Base-by-base conservation (phyloP, 2,797 vertebrate genomes). In the Limnodromus scolopaceus region DNA sequence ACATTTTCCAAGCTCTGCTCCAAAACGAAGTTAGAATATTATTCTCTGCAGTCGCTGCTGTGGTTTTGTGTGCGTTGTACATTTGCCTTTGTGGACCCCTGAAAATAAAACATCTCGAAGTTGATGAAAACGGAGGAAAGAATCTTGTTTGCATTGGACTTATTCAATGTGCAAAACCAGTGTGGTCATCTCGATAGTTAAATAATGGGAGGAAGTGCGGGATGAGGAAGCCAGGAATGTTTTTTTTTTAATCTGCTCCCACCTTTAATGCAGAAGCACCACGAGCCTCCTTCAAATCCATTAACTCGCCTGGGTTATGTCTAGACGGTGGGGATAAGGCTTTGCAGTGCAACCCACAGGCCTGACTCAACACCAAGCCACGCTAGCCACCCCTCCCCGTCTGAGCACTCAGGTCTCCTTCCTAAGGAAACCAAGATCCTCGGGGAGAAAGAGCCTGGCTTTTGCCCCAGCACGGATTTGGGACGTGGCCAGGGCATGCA, bases 271-370 rank as follows among this genome's bases (percentile, higher is more conserved):
- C 43, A 88, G 83, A 76, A 92, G 72, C 85, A 84, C 81, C 84
- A 30, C 1, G 5, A 93, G 49, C 23, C 75, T 93, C 90, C 78
- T 60, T 46, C 86, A 85, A 54, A 61, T n/a, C 61, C 76, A 71
- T 84, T 81, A 69, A 32, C 14, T 32, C 45, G 24, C 92, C 84
- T 83, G 28, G 45, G 64, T 76, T 84, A 41, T 85, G 96, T 97
- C 96, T 97, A 95, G 95, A 96, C 95, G 91, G 94, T 25, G 84
- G 93, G 91, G 96, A 96, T 57, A 55, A 91, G 3, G 1, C 60
- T 94, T 55, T 72, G 86, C 80, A 70, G 66, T 1, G 23, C 82
- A 95, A 74, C 80, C 93, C 94, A 55, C 94, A 95, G 80, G 48
- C 32, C 86, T 82, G 88, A 92, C 75, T 93, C 91, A 84, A 87